Base-by-base conservation (phyloP, 2,797 vertebrate genomes). In the Neoniphon sammara region DNA sequence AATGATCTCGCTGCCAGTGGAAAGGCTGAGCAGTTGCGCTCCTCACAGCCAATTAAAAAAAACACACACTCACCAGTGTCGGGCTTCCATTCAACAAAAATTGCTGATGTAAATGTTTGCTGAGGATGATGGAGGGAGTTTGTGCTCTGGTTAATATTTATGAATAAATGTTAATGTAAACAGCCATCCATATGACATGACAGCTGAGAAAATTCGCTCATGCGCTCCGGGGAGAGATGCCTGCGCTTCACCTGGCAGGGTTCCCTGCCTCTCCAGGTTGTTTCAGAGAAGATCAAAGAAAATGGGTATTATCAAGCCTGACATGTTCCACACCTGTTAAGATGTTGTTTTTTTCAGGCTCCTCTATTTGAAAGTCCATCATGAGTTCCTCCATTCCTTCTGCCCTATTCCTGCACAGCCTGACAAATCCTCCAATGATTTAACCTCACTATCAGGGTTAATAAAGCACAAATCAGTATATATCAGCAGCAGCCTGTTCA, bases 251-350 rank as follows among this genome's bases (percentile, higher is more conserved):
- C 65, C 66, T 79, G 55, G 70, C 60, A 62, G 52, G 56, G 58
- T 0, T 20, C 78, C 66, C 52, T 34, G 71, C 65, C 30, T 84
- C 78, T 66, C 64, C 68, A 47, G 57, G 66, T 68, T 34, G 67
- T 80, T 84, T 69, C 75, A 23, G 59, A 39, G 47, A 60, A 75
- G 70, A 90, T 91, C 83, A 92, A 89, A 88, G 83, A 58, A 73
- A 75, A 70, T 66, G 72, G 59, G 56, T 74, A 46, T 75, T 77
- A 73, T 77, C 71, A 75, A 82, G 42, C 53, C 70, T 86, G 88
- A 91, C 86, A 87, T 87, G 88, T 87, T 85, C 74, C 72, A 66
- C 72, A 54, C 64, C 78, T 82, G 76, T 77, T 77, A 73, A 52
- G 73, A 39, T 73, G 73, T 75, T 70, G 54, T 54, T 44, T 71